phyloP scores from a whole-genome alignment of 2,888 invertebrate species.

The Drosophila pseudotakahashii region DNA sequence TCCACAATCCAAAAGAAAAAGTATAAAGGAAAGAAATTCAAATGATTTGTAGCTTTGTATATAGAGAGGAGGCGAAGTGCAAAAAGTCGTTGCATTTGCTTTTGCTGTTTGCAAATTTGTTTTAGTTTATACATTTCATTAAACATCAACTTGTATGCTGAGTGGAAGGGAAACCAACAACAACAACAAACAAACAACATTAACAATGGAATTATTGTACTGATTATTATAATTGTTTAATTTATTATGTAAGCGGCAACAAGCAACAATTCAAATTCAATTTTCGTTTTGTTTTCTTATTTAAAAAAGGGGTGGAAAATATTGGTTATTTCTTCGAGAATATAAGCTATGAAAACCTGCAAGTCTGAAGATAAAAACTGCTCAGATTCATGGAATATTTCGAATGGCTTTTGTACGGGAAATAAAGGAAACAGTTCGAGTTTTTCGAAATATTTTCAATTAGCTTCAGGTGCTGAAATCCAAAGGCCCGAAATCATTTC shows the following conservation, averaged over 20 bases:
- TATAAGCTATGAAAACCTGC: not conserved
- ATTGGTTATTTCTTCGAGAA: not conserved
- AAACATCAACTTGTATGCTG: slow-evolving; percentile 11
- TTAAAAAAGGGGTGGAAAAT: not conserved
- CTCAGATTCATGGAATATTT: not conserved
- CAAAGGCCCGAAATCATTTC: not conserved
- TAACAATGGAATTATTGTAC: slow-evolving; percentile 25
- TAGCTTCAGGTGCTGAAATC: not conserved
- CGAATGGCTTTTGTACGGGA: not conserved
- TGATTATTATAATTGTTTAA: slow-evolving; percentile 48
- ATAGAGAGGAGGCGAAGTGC: slow-evolving; percentile 25
- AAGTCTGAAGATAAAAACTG: not conserved
- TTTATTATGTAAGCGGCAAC: slow-evolving; percentile 47
- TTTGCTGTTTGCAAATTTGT: slow-evolving; percentile 54
- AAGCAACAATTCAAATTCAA: slow-evolving; percentile 34
- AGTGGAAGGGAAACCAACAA: slow-evolving; percentile 13
- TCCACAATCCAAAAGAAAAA: not conserved
- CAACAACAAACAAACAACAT: slow-evolving; percentile 12
- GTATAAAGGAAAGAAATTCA: slow-evolving; percentile 1
- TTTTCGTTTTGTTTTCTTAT: slow-evolving; percentile 1
- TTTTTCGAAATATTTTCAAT: not conserved
- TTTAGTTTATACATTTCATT: slow-evolving; percentile 41
- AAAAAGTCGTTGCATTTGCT: too few relatives aligned
- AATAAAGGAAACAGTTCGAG: not conserved
- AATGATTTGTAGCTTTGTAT: slow-evolving; percentile 36